Conservation (phyloP, 2,797 vertebrate species). For the Loris lydekkerianus region DNA sequence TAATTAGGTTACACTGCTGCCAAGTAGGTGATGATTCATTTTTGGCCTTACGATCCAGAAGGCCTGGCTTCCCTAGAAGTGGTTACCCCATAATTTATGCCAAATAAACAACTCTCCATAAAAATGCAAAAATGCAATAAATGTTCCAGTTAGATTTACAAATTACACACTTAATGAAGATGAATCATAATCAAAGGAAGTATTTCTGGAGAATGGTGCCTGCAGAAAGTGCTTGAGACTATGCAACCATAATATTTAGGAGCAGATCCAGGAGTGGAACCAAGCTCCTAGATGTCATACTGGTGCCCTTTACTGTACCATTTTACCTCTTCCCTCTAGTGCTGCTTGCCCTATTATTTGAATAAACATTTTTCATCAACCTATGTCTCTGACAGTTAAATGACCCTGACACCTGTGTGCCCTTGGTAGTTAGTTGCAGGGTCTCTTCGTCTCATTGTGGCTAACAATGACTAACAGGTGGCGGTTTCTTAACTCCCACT, state of each 20-base stretch:
- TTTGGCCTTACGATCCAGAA: not conserved
- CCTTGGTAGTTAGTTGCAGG: not conserved
- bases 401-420: not conserved
- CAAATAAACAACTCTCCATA: not conserved
- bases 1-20: not conserved
- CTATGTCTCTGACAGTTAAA: not conserved
- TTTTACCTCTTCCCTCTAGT: not conserved
- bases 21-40: conserved; percentile 8
- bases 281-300: not conserved
- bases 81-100: not conserved
- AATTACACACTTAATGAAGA: not conserved
- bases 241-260: not conserved
- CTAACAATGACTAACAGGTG: not conserved
- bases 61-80: not conserved
- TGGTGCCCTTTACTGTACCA: not conserved
- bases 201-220: not conserved
- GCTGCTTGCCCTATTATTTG: not conserved
- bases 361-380: not conserved
- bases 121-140: not conserved
- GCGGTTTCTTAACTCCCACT: not conserved
- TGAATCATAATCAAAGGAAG: not conserved
- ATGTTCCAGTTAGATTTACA: not conserved
- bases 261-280: not conserved
- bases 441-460: not conserved
- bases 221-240: not conserved